Percentiles rank a stretch among this genome's conserved stretches.
Conservation (phyloP, 2,113 vertebrate genomes). For the Plectropomus leopardus region DNA sequence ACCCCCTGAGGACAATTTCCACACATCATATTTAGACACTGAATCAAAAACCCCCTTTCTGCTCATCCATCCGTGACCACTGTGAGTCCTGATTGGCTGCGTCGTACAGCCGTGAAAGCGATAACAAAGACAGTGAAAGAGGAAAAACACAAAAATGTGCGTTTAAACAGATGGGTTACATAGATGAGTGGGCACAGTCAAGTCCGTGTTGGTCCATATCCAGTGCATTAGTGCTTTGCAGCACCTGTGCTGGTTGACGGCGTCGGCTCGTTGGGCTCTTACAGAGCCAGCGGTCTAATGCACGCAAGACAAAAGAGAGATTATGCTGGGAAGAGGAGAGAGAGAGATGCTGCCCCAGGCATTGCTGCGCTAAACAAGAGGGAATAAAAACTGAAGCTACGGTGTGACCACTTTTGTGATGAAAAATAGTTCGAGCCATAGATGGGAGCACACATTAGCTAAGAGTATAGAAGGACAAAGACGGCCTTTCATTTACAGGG, state of each 20-base stretch:
- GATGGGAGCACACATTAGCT: slow-evolving; percentile 31
- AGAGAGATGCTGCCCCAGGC: slow-evolving; percentile 36
- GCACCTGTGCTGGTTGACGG: slow-evolving; percentile 39
- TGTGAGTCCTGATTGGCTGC: slow-evolving; percentile 17
- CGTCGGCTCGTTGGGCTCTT: slow-evolving; percentile 21
- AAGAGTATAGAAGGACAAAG: slow-evolving; percentile 54
- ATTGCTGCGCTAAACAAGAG: slow-evolving; percentile 4
- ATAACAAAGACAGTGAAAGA: slow-evolving; percentile 1
- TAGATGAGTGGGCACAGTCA: slow-evolving; percentile 25
- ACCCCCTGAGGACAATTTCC: slow-evolving; percentile 5
- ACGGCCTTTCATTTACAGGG: slow-evolving; percentile 55
- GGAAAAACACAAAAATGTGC: neutral
- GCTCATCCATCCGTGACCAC: slow-evolving; percentile 28
- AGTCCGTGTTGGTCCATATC: slow-evolving; percentile 4
- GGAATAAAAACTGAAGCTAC: slow-evolving; percentile 31
- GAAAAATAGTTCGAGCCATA: slow-evolving; percentile 40
- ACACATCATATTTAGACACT: slow-evolving; percentile 9
- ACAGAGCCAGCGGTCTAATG: slow-evolving; percentile 46
- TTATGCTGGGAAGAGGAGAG: slow-evolving; percentile 25
- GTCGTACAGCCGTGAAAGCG: neutral
- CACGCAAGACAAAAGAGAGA: slow-evolving; percentile 61
- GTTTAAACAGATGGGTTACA: slow-evolving; percentile 27
- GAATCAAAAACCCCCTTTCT: slow-evolving; percentile 24
- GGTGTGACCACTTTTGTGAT: slow-evolving; percentile 42
- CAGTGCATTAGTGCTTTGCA: slow-evolving; percentile 49